Evolutionary conservation across 2,113 vertebrate genomes (phyloP).

Genomic region (Electrona antarctica): DNA sequence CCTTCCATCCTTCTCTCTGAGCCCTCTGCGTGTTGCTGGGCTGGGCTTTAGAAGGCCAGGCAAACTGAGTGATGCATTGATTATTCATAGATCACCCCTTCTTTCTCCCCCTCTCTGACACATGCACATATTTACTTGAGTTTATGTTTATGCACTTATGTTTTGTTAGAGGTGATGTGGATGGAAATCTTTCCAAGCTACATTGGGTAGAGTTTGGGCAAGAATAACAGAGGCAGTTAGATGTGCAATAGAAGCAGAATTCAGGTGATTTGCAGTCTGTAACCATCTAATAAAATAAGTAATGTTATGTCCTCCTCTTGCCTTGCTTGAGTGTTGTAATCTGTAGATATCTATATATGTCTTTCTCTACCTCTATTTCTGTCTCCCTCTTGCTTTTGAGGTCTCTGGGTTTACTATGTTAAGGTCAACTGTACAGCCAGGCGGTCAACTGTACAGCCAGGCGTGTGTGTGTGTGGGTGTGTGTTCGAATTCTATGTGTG

Average conservation of each 20-base stretch:
- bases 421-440: constrained; percentile 58
- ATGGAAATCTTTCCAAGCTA: no score
- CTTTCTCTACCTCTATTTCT: constrained; percentile 4
- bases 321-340: constrained; percentile 6
- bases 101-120: constrained; percentile 10
- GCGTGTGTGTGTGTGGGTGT: constrained; percentile 14
- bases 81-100: constrained; percentile 74
- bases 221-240: no score
- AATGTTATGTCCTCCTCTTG: constrained; percentile 24
- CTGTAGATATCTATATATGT: background rate
- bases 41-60: constrained; percentile 66
- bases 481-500: constrained; percentile 3
- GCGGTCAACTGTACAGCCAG: constrained; percentile 17
- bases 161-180: no score
- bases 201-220: no score
- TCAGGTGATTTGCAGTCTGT: constrained; percentile 22
- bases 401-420: constrained; percentile 63
- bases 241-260: background rate
- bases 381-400: constrained; percentile 33
- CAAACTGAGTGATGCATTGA: constrained; percentile 72
- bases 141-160: no score
- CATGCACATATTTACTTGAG: no score
- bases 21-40: constrained; percentile 62
- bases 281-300: constrained; percentile 38
- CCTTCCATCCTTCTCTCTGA: constrained; percentile 47